Conservation (phyloP, 35 echinoderm and acorn worm species). For the Patiria miniata region DNA sequence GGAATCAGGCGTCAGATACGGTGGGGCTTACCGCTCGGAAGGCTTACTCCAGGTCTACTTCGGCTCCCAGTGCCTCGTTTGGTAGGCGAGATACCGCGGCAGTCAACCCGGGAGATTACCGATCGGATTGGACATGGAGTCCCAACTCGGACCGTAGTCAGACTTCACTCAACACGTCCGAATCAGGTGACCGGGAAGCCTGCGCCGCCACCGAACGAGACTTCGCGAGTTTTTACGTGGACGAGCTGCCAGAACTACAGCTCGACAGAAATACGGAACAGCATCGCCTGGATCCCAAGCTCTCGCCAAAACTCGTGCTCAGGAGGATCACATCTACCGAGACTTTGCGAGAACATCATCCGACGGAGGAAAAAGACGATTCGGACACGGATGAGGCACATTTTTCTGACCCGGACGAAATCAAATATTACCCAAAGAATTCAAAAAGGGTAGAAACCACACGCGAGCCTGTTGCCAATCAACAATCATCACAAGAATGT, state of each 20-base stretch:
- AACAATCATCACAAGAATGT: neutral
- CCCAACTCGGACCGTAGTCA: neutral
- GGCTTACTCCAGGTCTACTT: neutral
- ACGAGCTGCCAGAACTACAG: neutral
- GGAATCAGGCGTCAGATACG: neutral
- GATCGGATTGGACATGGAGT: conserved; percentile 16
- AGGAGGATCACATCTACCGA: neutral
- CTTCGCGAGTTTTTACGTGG: neutral
- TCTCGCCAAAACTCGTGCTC: conserved; percentile 9
- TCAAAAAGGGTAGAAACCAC: neutral
- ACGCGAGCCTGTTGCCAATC: neutral
- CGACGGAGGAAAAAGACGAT: neutral
- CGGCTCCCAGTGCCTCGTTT: neutral
- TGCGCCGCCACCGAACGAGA: neutral
- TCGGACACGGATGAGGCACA: neutral
- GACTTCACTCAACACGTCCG: neutral
- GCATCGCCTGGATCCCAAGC: neutral
- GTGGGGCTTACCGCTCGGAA: neutral
- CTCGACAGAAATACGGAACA: neutral
- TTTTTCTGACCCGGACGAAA: conserved; percentile 1
- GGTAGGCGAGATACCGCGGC: neutral
- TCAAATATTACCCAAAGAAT: conserved; percentile 16
- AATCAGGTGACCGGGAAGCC: neutral
- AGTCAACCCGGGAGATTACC: neutral
- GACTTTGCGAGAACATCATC: neutral